Evolutionary conservation across 2,113 vertebrate genomes (phyloP), one percentile per base, ranked within the genome.

Genomic region (Thamnaconus septentrionalis): DNA sequence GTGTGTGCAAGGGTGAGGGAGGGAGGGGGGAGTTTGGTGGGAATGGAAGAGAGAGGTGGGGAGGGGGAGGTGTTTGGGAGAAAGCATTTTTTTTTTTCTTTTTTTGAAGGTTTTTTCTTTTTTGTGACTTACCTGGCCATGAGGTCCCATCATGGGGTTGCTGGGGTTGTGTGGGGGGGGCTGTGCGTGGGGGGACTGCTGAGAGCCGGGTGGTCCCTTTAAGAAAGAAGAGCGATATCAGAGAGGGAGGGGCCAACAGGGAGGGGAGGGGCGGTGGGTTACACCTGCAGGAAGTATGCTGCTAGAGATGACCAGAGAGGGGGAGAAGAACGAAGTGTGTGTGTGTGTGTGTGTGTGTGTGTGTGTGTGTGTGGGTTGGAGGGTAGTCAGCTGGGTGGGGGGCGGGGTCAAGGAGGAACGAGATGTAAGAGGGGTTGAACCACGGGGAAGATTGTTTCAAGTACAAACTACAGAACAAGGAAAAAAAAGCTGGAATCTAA

Each of bases 141-240:
- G 93, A 65, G 92, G 91, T 76, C 93, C 93, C 90, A 92, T 91
- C 91, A 92, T 92, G 75, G 92, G 88, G 85, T 89, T 88, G 45
- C 79, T 93, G 80, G 92, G 92, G 71, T 92, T 92, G 87, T 93
- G 91, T 66, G 91, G 88, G 52, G 88, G 90, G 8, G 84, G 89
- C 86, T 94, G 93, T 12, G 92, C 82, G 71, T 93, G 93, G 47
- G 91, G 91, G 40, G 93, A 92, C 40, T 89, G 92, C 86, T 94
- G 93, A 62, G 93, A 93, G 75, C 91, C 87, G 1, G 90, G 90
- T 57, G 90, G 91, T 47, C 87, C 91, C 92, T 93, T 86, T 81
- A 86, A 92, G 87, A 91, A 89, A 92, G 87, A 90, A 90, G 89
- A 90, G 90, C 76, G 80, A 91, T 77, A 81, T 92, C 88, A 92